Evolutionary conservation across 2,113 vertebrate genomes (phyloP), one percentile per base, ranked within the genome.

Genomic region (Paedocypris sp.): DNA sequence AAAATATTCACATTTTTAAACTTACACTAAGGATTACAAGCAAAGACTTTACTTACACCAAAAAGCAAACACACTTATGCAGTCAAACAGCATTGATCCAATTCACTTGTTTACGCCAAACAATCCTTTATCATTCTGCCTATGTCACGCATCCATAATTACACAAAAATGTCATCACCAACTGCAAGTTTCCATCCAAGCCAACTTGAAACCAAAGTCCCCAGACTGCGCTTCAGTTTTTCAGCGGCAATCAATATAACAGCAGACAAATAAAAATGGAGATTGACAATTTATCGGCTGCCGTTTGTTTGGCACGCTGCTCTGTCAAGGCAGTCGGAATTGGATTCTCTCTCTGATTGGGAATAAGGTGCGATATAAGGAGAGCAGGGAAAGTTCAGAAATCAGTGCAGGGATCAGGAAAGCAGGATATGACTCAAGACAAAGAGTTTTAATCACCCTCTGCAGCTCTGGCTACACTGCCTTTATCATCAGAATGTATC

Each of bases 371-470:
- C 25, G 13, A 60, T 49, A 35, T 33, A 32, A 58, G 48, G 69
- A 49, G 70, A 59, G 56, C 20, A 43, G 22, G 15, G 13, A 36
- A 10, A 23, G 3, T 22, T 9, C 7, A 56, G 50, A 22, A 33
- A 76, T 80, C 73, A 64, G 65, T 50, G 53, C 53, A 26, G 29
- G 41, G 64, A 70, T 66, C 54, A 46, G 51, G 46, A 26, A 26
- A 62, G 69, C 54, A 39, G 62, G 62, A 69, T 73, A 75, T 67
- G 69, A 73, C 59, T 73, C 52, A 70, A 75, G 71, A 76, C 75
- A 77, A 63, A 73, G 69, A 70, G 68, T 62, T 81, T 77, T 80
- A 80, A 80, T 76, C 76, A 73, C 65, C 64, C 63, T 68, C 72
- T 39, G 33, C 56, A 43, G 46, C 71, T 67, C 70, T 49, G 64